Conservation (phyloP, 2,113 vertebrate genomes). For the Cephalopterus ornatus region DNA sequence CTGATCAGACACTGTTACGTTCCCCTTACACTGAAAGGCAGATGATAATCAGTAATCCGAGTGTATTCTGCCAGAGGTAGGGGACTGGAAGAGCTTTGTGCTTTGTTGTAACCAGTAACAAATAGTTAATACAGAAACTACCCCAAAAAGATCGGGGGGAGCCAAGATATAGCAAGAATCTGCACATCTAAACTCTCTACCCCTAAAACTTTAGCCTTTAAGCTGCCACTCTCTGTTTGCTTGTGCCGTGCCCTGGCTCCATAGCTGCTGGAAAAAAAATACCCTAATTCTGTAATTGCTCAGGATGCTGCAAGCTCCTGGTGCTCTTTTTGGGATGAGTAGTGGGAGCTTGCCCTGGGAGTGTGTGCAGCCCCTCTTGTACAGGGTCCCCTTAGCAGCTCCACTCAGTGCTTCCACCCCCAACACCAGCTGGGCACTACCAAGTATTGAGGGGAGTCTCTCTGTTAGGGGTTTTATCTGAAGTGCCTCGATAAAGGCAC, state of each 20-base stretch:
- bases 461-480: not conserved
- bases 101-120: not conserved
- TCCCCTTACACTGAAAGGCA: not conserved
- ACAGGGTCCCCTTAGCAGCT: not conserved
- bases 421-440: not conserved
- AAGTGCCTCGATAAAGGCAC: not conserved
- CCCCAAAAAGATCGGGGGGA: not conserved
- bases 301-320: not conserved
- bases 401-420: rapidly evolving
- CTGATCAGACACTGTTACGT: not conserved
- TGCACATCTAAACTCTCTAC: not conserved
- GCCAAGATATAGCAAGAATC: not conserved
- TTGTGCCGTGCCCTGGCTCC: not conserved
- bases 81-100: not conserved
- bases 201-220: not conserved
- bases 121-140: not conserved
- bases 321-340: not conserved
- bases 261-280: not conserved
- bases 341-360: not conserved
- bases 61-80: not conserved
- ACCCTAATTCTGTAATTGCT: not conserved
- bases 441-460: not conserved
- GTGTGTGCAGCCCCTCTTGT: not conserved
- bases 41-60: not conserved
- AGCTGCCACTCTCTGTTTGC: not conserved